Evolutionary conservation across 2,888 invertebrate species (phyloP).

Genomic region (Vanessa cardui): DNA sequence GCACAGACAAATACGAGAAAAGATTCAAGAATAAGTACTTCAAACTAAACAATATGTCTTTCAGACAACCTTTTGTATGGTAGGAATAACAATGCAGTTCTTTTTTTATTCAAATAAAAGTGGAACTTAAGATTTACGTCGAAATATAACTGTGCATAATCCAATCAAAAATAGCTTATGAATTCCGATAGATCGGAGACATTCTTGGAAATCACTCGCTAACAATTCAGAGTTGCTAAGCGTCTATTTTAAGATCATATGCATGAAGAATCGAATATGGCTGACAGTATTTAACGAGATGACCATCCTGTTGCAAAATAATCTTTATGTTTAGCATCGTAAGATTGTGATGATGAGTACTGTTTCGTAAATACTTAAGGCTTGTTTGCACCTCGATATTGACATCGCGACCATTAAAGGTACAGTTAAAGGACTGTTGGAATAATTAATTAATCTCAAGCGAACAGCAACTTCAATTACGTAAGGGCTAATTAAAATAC

Average conservation of each 20-base stretch:
- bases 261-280: constrained; percentile 7
- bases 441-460: constrained; percentile 61
- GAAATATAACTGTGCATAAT: constrained; percentile 5
- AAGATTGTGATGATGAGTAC: constrained; percentile 30
- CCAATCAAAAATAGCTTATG: constrained; percentile 15
- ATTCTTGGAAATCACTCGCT: constrained; percentile 29
- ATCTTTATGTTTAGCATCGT: constrained; percentile 3
- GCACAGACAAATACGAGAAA: no score
- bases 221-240: constrained; percentile 30
- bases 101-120: constrained; percentile 4
- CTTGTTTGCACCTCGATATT: constrained; percentile 57
- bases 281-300: background rate
- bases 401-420: constrained; percentile 59
- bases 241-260: constrained; percentile 47
- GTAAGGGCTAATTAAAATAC: constrained; percentile 61
- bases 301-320: constrained; percentile 8
- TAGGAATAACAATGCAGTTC: background rate
- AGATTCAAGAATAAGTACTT: no score
- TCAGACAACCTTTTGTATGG: background rate
- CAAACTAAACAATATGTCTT: no score
- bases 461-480: constrained; percentile 54
- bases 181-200: constrained; percentile 18
- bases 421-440: constrained; percentile 52
- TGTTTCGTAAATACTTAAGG: constrained; percentile 22
- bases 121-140: background rate